Percentiles rank a stretch among this genome's conserved stretches.
Conservation (phyloP, 2,888 invertebrate species). For the Helleia helle region DNA sequence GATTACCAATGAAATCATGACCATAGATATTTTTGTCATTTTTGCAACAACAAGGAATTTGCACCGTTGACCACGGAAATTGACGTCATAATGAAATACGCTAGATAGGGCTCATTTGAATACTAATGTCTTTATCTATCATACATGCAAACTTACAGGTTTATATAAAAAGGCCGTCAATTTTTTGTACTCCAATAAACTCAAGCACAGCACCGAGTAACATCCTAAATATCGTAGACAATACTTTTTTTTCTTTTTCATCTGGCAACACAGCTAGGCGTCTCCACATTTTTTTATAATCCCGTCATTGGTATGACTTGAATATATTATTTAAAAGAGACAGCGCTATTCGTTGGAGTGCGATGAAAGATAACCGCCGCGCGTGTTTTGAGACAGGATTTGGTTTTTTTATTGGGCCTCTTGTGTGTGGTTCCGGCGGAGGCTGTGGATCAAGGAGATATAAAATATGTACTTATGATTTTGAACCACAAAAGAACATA, state of each 20-base stretch:
- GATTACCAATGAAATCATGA: too few species aligned
- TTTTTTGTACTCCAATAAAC: too few species aligned
- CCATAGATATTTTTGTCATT: too few species aligned
- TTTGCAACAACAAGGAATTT: too few species aligned
- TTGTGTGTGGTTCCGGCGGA: constrained; percentile 10
- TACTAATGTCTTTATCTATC: constrained; percentile 1
- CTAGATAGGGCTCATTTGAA: neutral
- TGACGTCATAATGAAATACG: constrained; percentile 3
- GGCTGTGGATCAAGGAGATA: too few species aligned
- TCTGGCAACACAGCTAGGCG: neutral
- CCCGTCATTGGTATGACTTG: constrained; percentile 10
- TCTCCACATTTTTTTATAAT: constrained; percentile 6
- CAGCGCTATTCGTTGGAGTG: constrained; percentile 4
- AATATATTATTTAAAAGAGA: constrained; percentile 8
- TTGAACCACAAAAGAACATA: too few species aligned
- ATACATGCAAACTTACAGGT: too few species aligned
- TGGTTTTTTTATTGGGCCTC: constrained; percentile 6
- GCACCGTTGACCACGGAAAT: constrained; percentile 5
- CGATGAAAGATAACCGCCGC: constrained; percentile 9
- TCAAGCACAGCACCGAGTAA: too few species aligned
- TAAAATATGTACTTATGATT: constrained; percentile 7
- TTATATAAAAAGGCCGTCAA: too few species aligned
- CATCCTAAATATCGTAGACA: too few species aligned
- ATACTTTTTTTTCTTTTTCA: neutral
- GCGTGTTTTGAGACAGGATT: constrained; percentile 5